Conservation (phyloP, 2,888 invertebrate species). For the Pammene fasciana region DNA sequence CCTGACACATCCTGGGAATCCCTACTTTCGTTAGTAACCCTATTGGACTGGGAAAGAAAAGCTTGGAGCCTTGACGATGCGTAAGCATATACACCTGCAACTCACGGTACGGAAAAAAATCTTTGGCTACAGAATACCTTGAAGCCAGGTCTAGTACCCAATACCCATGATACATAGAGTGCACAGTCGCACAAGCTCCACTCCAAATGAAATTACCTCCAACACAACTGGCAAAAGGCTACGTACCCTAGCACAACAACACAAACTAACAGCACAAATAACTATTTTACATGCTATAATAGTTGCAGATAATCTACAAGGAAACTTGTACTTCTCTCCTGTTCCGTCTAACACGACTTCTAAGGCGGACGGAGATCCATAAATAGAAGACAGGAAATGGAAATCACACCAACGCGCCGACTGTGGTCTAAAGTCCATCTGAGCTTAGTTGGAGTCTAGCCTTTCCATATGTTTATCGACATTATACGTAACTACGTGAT, state of each 20-base stretch:
- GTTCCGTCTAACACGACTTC: constrained; percentile 1
- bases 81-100: no score
- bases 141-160: no score
- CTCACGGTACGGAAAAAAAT: no score
- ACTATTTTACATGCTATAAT: no score
- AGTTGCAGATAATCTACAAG: background rate
- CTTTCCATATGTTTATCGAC: constrained; percentile 26
- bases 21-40: constrained; percentile 50
- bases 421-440: constrained; percentile 28
- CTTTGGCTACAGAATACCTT: no score
- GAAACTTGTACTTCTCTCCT: constrained; percentile 3
- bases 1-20: constrained; percentile 71
- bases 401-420: constrained; percentile 29
- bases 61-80: background rate
- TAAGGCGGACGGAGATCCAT: constrained; percentile 20
- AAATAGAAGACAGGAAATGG: constrained; percentile 39
- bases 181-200: no score
- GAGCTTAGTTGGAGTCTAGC: constrained; percentile 17
- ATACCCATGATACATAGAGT: no score
- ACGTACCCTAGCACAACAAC: no score
- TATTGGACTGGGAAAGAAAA: background rate
- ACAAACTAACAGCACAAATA: no score
- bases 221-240: no score
- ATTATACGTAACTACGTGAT: constrained; percentile 42
- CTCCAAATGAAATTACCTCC: no score